Evolutionary conservation across 2,888 invertebrate species (phyloP), one percentile per base, ranked within the genome.

Genomic region (Aleiodes alternator): DNA sequence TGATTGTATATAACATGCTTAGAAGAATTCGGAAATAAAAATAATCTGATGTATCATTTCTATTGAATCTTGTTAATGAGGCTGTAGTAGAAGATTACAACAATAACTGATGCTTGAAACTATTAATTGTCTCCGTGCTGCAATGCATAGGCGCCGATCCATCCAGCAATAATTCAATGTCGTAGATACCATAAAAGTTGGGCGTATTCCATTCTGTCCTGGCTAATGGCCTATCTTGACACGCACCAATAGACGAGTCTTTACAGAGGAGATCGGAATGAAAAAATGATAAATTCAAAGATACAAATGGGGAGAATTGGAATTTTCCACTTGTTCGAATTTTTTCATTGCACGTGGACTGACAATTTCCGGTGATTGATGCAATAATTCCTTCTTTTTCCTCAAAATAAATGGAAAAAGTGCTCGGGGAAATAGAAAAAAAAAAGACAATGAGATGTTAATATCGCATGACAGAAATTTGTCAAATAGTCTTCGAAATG

Each of bases 51-150:
- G 31, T 5, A 34, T 68, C 51, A 68, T 68, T 68, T 51, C 14
- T 53, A 68, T 68, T 68, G 9, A 31, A 68, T 68, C 51, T 53
- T n/a, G 31, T 68, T 68, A 68, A 68, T 51, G 68, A 68, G 51
- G 51, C 50, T 50, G 68, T 3, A 53, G 68, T n/a, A 51, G 50
- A 53, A 68, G 31, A 68, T 68, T 68, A 68, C 66, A 68, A 31
- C 66, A 68, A 68, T 68, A 51, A 68, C 29, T 68, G 51, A 51
- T 50, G 43, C 66, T 66, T 23, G 66, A 23, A 11, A 48, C 61
- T 23, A 23, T 23, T 68, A 68, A 68, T 68, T 68, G 66, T 23
- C 66, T 23, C 51, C 66, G 29, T 51, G 7, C 14, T 8, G 16
- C 53, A 53, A 53, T 34, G 6, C 50, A 50, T 68, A 51, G 68